These are phyloP conservation scores for Tachina lurida DNA, from an alignment of 2,888 invertebrate genomes.

Conservation along the genomic window DNA sequence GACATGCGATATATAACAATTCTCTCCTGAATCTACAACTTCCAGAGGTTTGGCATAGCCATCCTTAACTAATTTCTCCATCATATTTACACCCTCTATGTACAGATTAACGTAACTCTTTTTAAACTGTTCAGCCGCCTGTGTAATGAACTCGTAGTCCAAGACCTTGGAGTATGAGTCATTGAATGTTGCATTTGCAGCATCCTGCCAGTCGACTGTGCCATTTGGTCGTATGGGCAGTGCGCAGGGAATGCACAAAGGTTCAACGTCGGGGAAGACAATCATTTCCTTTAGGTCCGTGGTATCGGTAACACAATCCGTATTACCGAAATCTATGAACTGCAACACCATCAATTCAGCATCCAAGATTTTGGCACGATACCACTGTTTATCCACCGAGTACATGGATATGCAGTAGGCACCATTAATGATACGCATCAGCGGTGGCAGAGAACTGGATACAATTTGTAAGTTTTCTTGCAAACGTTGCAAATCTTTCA, in stretches of 20 bases:
- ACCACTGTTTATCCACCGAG: constrained; percentile 93
- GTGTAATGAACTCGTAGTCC: constrained; percentile 82
- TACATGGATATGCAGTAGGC: constrained; percentile 90
- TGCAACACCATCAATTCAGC: constrained; percentile 90
- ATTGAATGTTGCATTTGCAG: constrained; percentile 85
- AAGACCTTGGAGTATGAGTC: constrained; percentile 80
- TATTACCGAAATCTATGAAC: constrained; percentile 91
- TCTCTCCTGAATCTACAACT: constrained; percentile 84
- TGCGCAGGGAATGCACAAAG: constrained; percentile 86
- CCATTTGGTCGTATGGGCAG: constrained; percentile 87
- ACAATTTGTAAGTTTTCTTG: constrained; percentile 87
- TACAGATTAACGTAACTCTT: constrained; percentile 86
- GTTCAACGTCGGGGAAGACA: constrained; percentile 83
- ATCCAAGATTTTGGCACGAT: constrained; percentile 94
- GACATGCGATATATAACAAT: constrained; percentile 89
- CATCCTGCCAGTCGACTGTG: constrained; percentile 87
- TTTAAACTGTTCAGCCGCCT: constrained; percentile 76
- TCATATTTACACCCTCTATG: constrained; percentile 85
- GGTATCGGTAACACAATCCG: constrained; percentile 88
- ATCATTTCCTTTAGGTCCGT: constrained; percentile 85
- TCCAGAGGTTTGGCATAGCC: constrained; percentile 85
- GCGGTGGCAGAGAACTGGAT: constrained; percentile 84
- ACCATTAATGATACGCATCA: constrained; percentile 84
- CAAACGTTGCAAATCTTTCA: constrained; percentile 85
- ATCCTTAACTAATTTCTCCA: constrained; percentile 85